A percentile compares a stretch with the other conserved stretches of the same genome.
Evolutionary conservation across 1,140 invertebrate genomes (phyloP).

Genomic region (Forficula auricularia): DNA sequence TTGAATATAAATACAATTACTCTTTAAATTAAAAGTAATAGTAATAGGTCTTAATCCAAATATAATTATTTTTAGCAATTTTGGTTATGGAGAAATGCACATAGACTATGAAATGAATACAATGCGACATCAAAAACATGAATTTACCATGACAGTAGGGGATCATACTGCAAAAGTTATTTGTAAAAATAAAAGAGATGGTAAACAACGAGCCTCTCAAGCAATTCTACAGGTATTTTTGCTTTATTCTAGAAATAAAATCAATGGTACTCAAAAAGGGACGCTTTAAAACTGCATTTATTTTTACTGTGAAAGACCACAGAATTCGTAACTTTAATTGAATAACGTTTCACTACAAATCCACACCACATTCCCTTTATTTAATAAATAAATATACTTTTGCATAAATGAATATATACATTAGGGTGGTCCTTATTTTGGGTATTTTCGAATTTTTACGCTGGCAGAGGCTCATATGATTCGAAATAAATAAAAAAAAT

Average conservation of each 20-base stretch:
- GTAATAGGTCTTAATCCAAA: background rate
- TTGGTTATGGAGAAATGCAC: constrained; percentile 72
- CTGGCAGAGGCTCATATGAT: too few species aligned
- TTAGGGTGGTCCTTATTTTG: too few species aligned
- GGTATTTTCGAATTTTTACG: too few species aligned
- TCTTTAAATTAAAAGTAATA: too few species aligned
- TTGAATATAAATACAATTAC: background rate
- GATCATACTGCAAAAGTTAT: constrained; percentile 74
- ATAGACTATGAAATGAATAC: constrained; percentile 78
- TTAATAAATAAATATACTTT: too few species aligned
- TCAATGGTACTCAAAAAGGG: too few species aligned
- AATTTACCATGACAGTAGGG: constrained; percentile 86
- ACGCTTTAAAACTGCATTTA: too few species aligned
- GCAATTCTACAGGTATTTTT: constrained; percentile 61
- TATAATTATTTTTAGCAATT: constrained; percentile 40
- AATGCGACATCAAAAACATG: constrained; percentile 79
- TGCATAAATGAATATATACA: too few species aligned
- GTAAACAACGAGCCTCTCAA: constrained; percentile 92
- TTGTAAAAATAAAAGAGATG: constrained; percentile 91
- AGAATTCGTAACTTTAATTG: background rate
- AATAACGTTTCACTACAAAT: too few species aligned
- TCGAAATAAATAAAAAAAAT: too few species aligned
- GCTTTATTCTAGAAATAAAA: too few species aligned
- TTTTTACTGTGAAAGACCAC: background rate
- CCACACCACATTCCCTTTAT: too few species aligned